Conservation (phyloP, 1,140 invertebrate species). For the Helicoverpa armigera region DNA sequence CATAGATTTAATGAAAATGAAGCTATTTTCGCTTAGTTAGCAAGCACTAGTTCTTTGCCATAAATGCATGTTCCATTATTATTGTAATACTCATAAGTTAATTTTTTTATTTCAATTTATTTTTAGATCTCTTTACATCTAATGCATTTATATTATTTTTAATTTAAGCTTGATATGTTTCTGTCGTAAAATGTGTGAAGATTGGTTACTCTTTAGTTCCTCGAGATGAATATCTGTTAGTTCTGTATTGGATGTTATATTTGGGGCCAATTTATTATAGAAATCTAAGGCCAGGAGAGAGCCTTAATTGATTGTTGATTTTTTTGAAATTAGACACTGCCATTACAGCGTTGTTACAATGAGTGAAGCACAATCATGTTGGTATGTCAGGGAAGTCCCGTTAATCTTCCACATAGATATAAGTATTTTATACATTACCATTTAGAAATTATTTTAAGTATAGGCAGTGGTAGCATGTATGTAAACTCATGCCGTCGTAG, state of each 20-base stretch:
- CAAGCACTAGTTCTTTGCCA: slow-evolving; percentile 86
- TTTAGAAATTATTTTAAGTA: slow-evolving; percentile 79
- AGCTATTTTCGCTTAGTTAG: slow-evolving; percentile 85
- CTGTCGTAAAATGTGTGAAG: slow-evolving; percentile 60
- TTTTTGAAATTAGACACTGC: slow-evolving; percentile 56
- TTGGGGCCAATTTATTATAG: slow-evolving; percentile 70
- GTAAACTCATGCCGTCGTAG: slow-evolving; percentile 46
- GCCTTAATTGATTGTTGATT: slow-evolving; percentile 75
- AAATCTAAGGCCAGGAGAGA: slow-evolving; percentile 67
- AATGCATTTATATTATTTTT: slow-evolving; percentile 85
- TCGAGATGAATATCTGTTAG: slow-evolving; percentile 65
- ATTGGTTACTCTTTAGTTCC: slow-evolving; percentile 73
- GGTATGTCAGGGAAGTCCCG: slow-evolving; percentile 68
- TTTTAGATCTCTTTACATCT: slow-evolving; percentile 86
- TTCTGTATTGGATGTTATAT: slow-evolving; percentile 63
- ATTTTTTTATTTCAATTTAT: slow-evolving; percentile 83
- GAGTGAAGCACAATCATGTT: slow-evolving; percentile 68
- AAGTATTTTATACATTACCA: slow-evolving; percentile 85
- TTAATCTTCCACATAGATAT: slow-evolving; percentile 81
- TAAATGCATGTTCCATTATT: slow-evolving; percentile 87
- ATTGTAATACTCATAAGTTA: slow-evolving; percentile 87
- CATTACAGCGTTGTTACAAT: slow-evolving; percentile 50
- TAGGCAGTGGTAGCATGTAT: slow-evolving; percentile 61
- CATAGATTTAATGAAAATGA: slow-evolving; percentile 71
- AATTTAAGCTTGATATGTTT: slow-evolving; percentile 65